These are phyloP conservation scores for Typhlomys cinereus DNA, from an alignment of 2,113 vertebrate genomes.

Conservation along the genomic window DNA sequence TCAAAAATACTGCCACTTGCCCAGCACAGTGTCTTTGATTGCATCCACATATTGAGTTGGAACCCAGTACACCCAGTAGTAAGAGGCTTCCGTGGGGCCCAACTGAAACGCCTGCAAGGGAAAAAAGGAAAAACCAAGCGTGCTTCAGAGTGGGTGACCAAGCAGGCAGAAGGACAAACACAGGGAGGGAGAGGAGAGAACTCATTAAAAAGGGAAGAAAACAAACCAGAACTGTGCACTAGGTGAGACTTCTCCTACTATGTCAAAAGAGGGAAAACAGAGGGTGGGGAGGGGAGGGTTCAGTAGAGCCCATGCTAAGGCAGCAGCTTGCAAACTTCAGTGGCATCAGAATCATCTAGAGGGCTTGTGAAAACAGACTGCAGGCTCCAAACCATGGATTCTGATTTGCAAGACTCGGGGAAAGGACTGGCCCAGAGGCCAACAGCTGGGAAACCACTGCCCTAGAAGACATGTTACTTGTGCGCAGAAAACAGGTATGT, in stretches of 20 bases:
- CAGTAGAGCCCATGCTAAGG: not conserved
- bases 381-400: not conserved
- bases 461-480: slow-evolving; percentile 9
- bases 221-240: not conserved
- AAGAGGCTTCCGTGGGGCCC: slow-evolving; percentile 99
- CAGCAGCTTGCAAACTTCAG: not conserved
- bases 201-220: not conserved
- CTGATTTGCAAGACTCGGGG: not conserved
- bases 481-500: not conserved
- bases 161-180: slow-evolving; percentile 15
- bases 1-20: slow-evolving; percentile 99
- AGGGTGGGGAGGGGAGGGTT: not conserved
- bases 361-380: not conserved
- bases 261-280: not conserved
- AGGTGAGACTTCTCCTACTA: not conserved
- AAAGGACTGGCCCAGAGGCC: not conserved
- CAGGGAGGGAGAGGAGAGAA: not conserved
- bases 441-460: slow-evolving; percentile 34
- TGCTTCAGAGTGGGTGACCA: slow-evolving; percentile 61
- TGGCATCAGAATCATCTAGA: not conserved
- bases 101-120: slow-evolving; percentile 96
- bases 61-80: slow-evolving; percentile 99
- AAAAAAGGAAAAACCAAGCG: slow-evolving; percentile 77
- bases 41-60: slow-evolving; percentile 99
- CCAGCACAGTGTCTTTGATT: slow-evolving; percentile 99